Conservation (phyloP, 2,113 vertebrate genomes). For the Pachycephala philippinensis region DNA sequence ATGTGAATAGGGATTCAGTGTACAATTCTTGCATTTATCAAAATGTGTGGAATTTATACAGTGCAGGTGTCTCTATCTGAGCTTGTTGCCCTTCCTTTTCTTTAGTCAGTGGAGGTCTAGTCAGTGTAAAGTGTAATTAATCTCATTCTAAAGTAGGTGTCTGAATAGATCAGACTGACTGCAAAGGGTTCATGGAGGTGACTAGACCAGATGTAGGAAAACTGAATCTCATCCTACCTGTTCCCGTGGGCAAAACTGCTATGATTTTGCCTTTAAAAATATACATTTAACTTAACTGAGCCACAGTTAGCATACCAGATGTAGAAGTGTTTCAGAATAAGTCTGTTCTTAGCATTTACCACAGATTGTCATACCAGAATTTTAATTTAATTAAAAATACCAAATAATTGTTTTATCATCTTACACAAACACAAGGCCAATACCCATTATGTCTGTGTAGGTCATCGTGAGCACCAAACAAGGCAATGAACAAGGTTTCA, state of each 20-base stretch:
- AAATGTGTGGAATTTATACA: neutral
- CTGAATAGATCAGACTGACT: neutral
- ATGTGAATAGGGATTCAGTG: neutral
- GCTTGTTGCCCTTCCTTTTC: neutral
- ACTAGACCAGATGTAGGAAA: constrained; percentile 35
- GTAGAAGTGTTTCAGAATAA: constrained; percentile 31
- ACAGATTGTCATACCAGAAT: neutral
- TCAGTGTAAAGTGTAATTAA: neutral
- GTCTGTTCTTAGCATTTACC: neutral
- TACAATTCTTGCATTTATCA: neutral
- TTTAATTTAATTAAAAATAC: constrained; percentile 5
- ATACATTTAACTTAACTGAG: constrained; percentile 12
- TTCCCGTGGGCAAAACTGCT: constrained; percentile 43
- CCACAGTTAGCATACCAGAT: constrained; percentile 41
- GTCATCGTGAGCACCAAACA: neutral
- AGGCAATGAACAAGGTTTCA: neutral
- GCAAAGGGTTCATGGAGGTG: neutral
- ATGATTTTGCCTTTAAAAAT: constrained; percentile 42
- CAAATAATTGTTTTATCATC: neutral
- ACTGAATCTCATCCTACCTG: constrained; percentile 23
- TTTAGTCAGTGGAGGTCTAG: neutral
- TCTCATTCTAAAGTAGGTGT: neutral
- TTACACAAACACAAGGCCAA: neutral
- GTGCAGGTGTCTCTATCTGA: neutral
- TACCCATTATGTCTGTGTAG: neutral